phyloP scores from a whole-genome alignment of 2,888 invertebrate genomes.

The Mesoligia furuncula region DNA sequence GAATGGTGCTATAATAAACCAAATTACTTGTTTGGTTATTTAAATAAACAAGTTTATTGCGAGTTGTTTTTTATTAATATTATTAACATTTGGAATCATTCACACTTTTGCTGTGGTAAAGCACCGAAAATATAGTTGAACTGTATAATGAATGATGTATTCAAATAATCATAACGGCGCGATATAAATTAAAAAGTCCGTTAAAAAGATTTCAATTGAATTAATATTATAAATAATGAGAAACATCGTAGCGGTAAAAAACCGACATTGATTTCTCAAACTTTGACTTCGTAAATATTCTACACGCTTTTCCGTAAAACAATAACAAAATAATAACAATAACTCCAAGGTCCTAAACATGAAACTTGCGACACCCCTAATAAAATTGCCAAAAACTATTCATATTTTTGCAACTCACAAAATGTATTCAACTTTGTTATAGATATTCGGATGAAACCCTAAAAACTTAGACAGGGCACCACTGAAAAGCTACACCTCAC shows the following conservation, averaged over 20 bases:
- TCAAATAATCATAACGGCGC: neutral
- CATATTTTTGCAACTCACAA: constrained; percentile 43
- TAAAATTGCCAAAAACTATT: constrained; percentile 51
- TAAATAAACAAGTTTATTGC: neutral
- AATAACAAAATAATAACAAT: constrained; percentile 34
- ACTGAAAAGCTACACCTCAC: constrained; percentile 52
- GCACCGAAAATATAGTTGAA: neutral
- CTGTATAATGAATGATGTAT: neutral
- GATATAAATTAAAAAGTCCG: neutral
- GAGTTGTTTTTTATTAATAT: neutral
- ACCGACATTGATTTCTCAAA: constrained; percentile 13
- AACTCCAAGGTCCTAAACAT: constrained; percentile 26
- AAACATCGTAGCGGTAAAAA: neutral
- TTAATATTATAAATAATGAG: neutral
- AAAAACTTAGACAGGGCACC: constrained; percentile 58
- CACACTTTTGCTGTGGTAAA: neutral
- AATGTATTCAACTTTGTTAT: constrained; percentile 59
- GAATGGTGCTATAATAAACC: constrained; percentile 21
- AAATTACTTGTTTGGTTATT: constrained; percentile 1
- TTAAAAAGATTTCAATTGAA: neutral
- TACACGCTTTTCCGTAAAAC: constrained; percentile 15
- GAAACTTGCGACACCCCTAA: constrained; percentile 30
- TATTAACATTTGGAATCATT: neutral
- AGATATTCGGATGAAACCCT: constrained; percentile 58
- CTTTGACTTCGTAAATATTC: constrained; percentile 20